These are phyloP conservation scores for zebrafish (Danio rerio) DNA, from an alignment of 2,113 vertebrate species.

Conservation along the genomic window DNA sequence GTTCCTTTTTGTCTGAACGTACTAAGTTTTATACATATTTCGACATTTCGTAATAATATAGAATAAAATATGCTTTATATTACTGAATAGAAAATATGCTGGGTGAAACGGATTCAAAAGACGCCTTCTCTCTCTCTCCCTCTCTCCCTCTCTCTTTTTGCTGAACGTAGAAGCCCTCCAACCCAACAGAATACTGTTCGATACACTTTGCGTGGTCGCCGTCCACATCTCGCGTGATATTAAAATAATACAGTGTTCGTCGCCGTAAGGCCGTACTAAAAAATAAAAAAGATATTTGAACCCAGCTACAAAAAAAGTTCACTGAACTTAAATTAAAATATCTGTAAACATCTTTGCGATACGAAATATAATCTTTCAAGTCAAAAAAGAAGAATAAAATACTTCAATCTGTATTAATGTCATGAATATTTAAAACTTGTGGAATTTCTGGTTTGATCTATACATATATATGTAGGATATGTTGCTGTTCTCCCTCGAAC, in stretches of 20 bases:
- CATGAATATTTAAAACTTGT: slow-evolving; percentile 91
- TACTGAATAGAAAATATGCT: slow-evolving; percentile 99
- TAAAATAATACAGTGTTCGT: slow-evolving; percentile 99
- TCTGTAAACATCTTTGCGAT: slow-evolving; percentile 99
- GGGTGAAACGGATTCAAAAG: slow-evolving; percentile 94
- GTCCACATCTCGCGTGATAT: slow-evolving; percentile 88
- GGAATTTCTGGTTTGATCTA: slow-evolving; percentile 70
- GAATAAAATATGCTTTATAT: slow-evolving; percentile 99
- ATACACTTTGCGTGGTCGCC: slow-evolving; percentile 86
- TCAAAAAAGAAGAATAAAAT: slow-evolving; percentile 98
- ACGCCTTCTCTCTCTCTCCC: slow-evolving; percentile 57
- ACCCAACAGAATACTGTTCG: slow-evolving; percentile 97
- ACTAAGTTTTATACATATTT: slow-evolving; percentile 90
- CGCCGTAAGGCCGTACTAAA: slow-evolving; percentile 93
- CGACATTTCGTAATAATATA: slow-evolving; percentile 95
- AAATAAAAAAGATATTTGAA: slow-evolving; percentile 94
- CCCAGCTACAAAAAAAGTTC: slow-evolving; percentile 99
- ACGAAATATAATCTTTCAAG: slow-evolving; percentile 99
- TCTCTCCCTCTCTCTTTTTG: slow-evolving; percentile 65
- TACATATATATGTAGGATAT: slow-evolving; percentile 88
- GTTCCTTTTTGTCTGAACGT: slow-evolving; percentile 85
- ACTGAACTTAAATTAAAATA: slow-evolving; percentile 99
- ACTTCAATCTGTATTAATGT: slow-evolving; percentile 99
- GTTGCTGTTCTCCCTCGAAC: slow-evolving; percentile 76
- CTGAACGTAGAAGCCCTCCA: slow-evolving; percentile 95